A percentile compares a stretch with the other conserved stretches of the same genome.
These are phyloP conservation scores for Paracanthobrama guichenoti DNA, from an alignment of 2,113 vertebrate genomes.

Conservation along the genomic window DNA sequence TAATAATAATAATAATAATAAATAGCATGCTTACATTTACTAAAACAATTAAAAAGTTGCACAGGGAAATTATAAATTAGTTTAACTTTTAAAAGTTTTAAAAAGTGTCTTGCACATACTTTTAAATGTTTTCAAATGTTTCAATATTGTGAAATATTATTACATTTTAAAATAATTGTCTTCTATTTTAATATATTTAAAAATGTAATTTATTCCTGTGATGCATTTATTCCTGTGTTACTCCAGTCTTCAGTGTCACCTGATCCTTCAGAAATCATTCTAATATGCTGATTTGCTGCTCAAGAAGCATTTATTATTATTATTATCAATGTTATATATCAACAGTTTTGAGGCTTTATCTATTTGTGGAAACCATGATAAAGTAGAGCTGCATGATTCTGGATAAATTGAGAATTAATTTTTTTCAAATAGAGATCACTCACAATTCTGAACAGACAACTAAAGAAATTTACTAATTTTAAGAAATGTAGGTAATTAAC, in stretches of 20 bases:
- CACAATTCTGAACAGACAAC: no score
- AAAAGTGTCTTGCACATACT: not conserved
- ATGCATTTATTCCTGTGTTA: not conserved
- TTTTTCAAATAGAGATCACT: no score
- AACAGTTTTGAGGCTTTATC: not conserved
- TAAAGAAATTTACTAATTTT: no score
- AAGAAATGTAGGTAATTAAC: no score
- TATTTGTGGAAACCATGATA: not conserved
- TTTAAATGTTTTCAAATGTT: not conserved
- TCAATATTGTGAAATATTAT: not conserved
- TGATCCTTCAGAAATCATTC: not conserved
- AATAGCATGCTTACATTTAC: no score
- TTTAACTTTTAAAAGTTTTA: not conserved
- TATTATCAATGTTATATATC: not conserved
- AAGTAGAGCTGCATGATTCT: not conserved
- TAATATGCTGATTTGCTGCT: not conserved
- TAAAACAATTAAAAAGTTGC: no score
- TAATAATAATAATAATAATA: no score
- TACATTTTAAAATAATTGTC: not conserved
- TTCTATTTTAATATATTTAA: not conserved
- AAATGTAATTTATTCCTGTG: no score
- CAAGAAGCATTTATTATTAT: not conserved
- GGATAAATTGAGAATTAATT: no score
- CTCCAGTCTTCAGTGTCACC: not conserved
- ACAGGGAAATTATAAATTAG: not conserved